Conservation (phyloP, 2,797 vertebrate genomes). For the Cirrhinus mrigala region DNA sequence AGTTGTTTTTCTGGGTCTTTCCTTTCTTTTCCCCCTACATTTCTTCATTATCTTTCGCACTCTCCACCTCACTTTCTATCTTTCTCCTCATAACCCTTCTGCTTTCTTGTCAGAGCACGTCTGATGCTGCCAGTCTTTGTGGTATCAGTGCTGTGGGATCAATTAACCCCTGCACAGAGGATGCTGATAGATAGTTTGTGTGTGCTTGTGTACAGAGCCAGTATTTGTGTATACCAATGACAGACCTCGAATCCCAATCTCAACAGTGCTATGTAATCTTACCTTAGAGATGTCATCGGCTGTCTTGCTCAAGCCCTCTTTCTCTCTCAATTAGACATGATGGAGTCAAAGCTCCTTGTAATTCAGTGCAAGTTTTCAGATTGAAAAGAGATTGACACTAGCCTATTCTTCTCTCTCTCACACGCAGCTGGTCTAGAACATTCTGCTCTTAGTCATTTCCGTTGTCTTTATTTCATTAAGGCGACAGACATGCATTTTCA, state of each 20-base stretch:
- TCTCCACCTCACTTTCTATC: not conserved
- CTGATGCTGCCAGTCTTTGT: conserved; percentile 53
- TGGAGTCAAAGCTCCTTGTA: conserved; percentile 24
- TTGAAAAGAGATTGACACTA: conserved; percentile 29
- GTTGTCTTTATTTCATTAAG: conserved; percentile 7
- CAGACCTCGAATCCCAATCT: conserved; percentile 14
- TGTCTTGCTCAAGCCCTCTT: conserved; percentile 3
- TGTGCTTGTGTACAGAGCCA: conserved; percentile 7
- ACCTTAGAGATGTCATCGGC: conserved; percentile 23
- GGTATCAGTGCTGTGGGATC: conserved; percentile 61
- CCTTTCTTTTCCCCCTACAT: not conserved
- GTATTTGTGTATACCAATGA: conserved; percentile 23
- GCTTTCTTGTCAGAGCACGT: conserved; percentile 39
- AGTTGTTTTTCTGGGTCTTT: conserved; percentile 2
- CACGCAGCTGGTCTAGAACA: not conserved
- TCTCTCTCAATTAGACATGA: conserved; percentile 43
- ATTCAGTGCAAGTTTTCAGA: conserved; percentile 28
- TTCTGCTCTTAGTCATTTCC: not conserved
- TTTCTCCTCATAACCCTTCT: conserved; percentile 20
- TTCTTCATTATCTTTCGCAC: not conserved
- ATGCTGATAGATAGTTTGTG: conserved; percentile 41
- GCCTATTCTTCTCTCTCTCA: conserved; percentile 16
- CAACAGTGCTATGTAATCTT: conserved; percentile 5
- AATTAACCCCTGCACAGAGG: conserved; percentile 58
- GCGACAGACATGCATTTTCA: not conserved